A percentile compares a stretch with the other conserved stretches of the same genome.
Conservation (phyloP, 2,888 invertebrate genomes). For the Drosophila tripunctata region DNA sequence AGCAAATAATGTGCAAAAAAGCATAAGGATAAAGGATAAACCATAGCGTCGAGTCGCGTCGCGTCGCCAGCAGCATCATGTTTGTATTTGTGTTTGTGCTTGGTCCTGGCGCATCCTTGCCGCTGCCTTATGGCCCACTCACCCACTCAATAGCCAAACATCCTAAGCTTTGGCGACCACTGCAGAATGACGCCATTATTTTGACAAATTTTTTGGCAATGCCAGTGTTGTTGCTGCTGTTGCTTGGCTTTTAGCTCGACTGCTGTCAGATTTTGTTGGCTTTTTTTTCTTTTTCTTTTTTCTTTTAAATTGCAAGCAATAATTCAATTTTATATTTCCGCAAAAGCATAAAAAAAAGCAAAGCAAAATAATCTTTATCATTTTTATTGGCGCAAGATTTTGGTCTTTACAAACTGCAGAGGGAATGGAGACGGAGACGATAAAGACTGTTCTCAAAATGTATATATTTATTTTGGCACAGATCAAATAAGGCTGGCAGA, state of each 20-base stretch:
- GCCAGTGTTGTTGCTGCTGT: constrained; percentile 40
- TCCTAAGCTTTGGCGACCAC: constrained; percentile 54
- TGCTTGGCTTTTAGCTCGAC: constrained; percentile 71
- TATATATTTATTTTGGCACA: constrained; percentile 36
- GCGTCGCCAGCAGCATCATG: constrained; percentile 61
- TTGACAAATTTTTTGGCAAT: constrained; percentile 82
- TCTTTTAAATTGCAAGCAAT: constrained; percentile 77
- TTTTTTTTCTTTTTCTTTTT: constrained; percentile 33
- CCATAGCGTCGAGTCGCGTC: constrained; percentile 64
- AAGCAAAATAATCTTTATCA: constrained; percentile 47
- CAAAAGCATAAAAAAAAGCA: constrained; percentile 38
- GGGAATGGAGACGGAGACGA: no score
- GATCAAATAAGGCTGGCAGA: constrained; percentile 19
- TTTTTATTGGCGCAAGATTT: constrained; percentile 54
- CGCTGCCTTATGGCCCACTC: constrained; percentile 46
- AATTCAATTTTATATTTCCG: constrained; percentile 82
- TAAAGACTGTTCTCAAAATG: not conserved
- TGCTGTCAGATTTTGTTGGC: constrained; percentile 75
- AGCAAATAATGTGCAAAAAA: constrained; percentile 79
- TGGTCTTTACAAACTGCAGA: constrained; percentile 25
- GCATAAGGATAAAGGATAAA: constrained; percentile 78
- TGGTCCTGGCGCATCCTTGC: constrained; percentile 65
- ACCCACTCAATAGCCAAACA: constrained; percentile 34
- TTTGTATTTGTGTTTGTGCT: constrained; percentile 31
- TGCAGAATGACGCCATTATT: constrained; percentile 81